Percentiles rank a stretch among this genome's conserved stretches.
Evolutionary conservation across 2,888 invertebrate genomes (phyloP).

Genomic region (Amiota minor): DNA sequence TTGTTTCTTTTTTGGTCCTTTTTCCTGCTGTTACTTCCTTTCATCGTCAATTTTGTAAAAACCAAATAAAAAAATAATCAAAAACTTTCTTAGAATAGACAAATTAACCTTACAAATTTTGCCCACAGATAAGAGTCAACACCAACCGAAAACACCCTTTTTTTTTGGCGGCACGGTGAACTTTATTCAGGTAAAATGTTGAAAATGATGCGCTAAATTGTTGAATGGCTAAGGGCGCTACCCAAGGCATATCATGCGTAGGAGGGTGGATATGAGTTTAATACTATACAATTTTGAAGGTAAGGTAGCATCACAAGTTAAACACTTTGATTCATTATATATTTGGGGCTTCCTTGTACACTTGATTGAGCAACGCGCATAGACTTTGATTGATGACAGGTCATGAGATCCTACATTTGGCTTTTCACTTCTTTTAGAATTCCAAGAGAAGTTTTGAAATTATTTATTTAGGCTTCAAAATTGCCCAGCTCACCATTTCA

Average conservation of each 20-base stretch:
- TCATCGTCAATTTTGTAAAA: neutral
- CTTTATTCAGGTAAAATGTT: neutral
- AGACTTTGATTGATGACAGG: constrained; percentile 21
- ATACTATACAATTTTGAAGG: too few species aligned
- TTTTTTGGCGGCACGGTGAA: neutral
- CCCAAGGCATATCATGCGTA: neutral
- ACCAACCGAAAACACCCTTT: neutral
- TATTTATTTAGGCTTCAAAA: too few species aligned
- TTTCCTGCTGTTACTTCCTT: neutral
- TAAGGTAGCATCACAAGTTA: too few species aligned
- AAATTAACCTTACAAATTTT: constrained; percentile 20
- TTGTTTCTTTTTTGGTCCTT: too few species aligned
- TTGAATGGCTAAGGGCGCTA: neutral
- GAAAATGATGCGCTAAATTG: neutral
- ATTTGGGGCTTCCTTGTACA: constrained; percentile 19
- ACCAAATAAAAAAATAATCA: neutral
- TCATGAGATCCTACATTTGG: neutral
- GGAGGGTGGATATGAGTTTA: too few species aligned
- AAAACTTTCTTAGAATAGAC: neutral
- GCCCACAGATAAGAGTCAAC: constrained; percentile 3
- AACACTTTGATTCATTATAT: too few species aligned
- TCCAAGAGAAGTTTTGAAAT: too few species aligned
- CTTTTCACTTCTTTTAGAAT: too few species aligned
- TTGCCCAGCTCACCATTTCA: too few species aligned
- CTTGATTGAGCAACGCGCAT: constrained; percentile 50